Evolutionary conservation across 2,113 vertebrate genomes (phyloP).

Genomic region (Clupea harengus): DNA sequence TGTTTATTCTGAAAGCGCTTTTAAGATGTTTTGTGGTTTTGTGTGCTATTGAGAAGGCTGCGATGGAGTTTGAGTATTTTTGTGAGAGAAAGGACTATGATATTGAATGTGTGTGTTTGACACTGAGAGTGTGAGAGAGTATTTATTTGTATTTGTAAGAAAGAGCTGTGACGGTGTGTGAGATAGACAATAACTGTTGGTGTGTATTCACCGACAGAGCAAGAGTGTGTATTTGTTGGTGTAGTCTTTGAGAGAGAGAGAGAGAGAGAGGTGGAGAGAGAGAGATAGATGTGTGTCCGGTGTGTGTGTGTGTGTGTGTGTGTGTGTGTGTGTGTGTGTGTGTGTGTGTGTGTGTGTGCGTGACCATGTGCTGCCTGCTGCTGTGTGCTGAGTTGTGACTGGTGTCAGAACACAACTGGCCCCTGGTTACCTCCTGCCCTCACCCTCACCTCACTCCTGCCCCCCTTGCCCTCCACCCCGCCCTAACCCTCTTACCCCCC

Average conservation of each 20-base stretch:
- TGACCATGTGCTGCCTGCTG: background rate
- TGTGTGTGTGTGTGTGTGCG: slow-evolving; percentile 3
- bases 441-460: background rate
- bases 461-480: background rate
- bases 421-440: background rate
- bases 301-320: background rate
- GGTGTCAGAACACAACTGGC: background rate
- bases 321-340: background rate
- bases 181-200: background rate
- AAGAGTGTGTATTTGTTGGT: background rate
- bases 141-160: background rate
- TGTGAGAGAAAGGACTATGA: background rate
- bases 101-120: background rate
- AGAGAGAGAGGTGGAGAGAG: no score
- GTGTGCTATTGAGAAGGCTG: background rate
- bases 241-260: background rate
- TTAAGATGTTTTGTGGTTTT: background rate
- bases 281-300: no score
- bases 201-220: no score
- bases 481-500: no score
- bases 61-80: background rate
- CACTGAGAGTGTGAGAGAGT: background rate
- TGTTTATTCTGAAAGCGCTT: background rate
- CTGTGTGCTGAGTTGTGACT: background rate
- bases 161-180: background rate